These are phyloP conservation scores for Melanotaenia maccullochi DNA, from an alignment of 2,797 vertebrate species.

Conservation along the genomic window DNA sequence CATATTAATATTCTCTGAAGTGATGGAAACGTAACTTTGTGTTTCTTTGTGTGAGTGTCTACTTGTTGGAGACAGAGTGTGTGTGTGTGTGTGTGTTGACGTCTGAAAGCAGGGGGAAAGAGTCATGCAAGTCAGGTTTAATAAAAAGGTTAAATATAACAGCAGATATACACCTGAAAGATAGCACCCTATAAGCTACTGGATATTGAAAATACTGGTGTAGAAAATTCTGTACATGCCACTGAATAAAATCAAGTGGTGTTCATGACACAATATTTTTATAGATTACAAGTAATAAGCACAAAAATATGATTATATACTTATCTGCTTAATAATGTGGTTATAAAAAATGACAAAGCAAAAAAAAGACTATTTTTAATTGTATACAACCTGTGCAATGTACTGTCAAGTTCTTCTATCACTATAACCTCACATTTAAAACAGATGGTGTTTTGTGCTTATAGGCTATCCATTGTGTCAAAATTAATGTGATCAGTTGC, in stretches of 20 bases:
- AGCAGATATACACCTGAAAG: conserved; percentile 4
- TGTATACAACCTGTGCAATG: neutral
- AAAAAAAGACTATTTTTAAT: neutral
- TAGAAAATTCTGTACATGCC: conserved; percentile 10
- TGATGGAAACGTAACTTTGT: conserved; percentile 17
- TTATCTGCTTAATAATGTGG: too few species aligned
- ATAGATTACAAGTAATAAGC: too few species aligned
- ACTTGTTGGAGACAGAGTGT: neutral
- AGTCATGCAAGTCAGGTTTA: conserved; percentile 42
- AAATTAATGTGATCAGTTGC: conserved; percentile 50
- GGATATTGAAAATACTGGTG: conserved; percentile 4
- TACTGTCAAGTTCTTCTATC: conserved; percentile 1
- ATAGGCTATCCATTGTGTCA: conserved; percentile 51
- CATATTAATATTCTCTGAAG: conserved; percentile 2
- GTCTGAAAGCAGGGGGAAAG: conserved; percentile 38
- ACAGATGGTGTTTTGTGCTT: conserved; percentile 50
- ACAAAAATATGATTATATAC: too few species aligned
- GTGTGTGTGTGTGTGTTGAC: conserved; percentile 3
- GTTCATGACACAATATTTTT: too few species aligned
- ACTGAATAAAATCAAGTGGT: neutral
- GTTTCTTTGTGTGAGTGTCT: conserved; percentile 1
- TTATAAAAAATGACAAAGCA: too few species aligned
- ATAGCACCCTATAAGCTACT: neutral
- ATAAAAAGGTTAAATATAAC: conserved; percentile 42
- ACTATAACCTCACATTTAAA: conserved; percentile 11